Evolutionary conservation across 2,797 vertebrate genomes (phyloP).

Genomic region (Borostomias antarcticus): DNA sequence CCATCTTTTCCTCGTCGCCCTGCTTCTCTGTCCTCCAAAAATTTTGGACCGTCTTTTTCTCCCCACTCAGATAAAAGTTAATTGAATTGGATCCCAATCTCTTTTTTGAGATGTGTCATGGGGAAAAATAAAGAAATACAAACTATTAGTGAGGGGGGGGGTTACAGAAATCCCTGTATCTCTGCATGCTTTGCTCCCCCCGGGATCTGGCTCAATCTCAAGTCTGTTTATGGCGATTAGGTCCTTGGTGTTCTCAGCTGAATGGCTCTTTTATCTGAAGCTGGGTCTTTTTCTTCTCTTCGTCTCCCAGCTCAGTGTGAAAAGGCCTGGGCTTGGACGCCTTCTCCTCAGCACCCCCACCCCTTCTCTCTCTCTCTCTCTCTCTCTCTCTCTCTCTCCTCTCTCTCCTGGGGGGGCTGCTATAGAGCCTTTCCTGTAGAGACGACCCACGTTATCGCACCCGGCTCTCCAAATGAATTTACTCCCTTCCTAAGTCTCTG

Average conservation of each 20-base stretch:
- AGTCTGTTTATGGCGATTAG: slow-evolving; percentile 73
- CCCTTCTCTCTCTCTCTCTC: slow-evolving; percentile 2
- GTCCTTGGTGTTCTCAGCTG: slow-evolving; percentile 71
- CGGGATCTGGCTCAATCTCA: slow-evolving; percentile 66
- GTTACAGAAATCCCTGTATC: slow-evolving; percentile 57
- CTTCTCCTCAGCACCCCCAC: too few relatives aligned
- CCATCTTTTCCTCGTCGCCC: neutral
- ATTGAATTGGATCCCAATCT: slow-evolving; percentile 59
- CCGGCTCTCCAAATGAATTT: slow-evolving; percentile 57
- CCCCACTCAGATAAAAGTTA: slow-evolving; percentile 47
- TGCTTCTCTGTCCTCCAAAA: neutral
- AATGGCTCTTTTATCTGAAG: slow-evolving; percentile 73
- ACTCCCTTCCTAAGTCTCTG: slow-evolving; percentile 42
- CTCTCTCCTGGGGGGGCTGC: slow-evolving; percentile 54
- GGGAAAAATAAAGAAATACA: slow-evolving; percentile 58
- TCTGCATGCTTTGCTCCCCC: slow-evolving; percentile 47
- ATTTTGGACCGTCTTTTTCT: slow-evolving; percentile 23
- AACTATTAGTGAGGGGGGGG: slow-evolving; percentile 43
- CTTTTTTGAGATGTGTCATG: slow-evolving; percentile 53
- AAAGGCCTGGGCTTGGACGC: neutral
- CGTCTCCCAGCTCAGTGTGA: slow-evolving; percentile 18
- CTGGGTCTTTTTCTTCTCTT: slow-evolving; percentile 47
- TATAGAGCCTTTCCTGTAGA: slow-evolving; percentile 52
- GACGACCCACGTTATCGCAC: slow-evolving; percentile 63
- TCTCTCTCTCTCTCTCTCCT: slow-evolving; percentile 40